Evolutionary conservation across 2,888 invertebrate species (phyloP), one percentile per base, ranked within the genome.

Genomic region (Ennomos erosarius): DNA sequence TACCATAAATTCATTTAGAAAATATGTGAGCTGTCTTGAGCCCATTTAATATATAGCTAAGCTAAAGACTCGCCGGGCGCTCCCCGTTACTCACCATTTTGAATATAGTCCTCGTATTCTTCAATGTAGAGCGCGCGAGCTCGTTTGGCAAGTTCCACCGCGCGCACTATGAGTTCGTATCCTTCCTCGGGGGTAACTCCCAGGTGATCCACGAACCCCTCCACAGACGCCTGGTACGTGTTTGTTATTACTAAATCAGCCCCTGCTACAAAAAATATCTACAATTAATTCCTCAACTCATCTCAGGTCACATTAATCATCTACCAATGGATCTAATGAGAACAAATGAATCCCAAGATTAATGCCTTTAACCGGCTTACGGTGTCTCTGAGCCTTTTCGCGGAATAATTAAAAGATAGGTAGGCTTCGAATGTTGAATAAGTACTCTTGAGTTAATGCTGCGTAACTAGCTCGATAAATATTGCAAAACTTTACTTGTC

Each of bases 221-320:
- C 94, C 56, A 96, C 91, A 53, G 96, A 96, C 6, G 97, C 96
- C 90, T 99, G 98, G 87, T 98, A 99, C 43, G 97, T 97, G 76
- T 97, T 96, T 39, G 98, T 98, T 78, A 96, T 94, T 72, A 99
- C 95, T 61, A 98, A 88, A 78, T 98, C 96, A 40, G 98, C 96
- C 13, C 98, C 98, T 78, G 97, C 97, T 95, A 90, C 71, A 86
- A 93, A 75, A n/a, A 70, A 61, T 53, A 59, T 43, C 55, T 55
- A 68, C 62, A 68, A 68, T 73, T 65, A 72, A 69, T 68, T 67
- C 44, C 38, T 53, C 44, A 46, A 51, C 60, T 59, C 59, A 11
- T 13, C 55, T 34, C 49, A 51, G 51, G 58, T 71, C 71, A 68
- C 76, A 81, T 79, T 76, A 74, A 82, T 82, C 78, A 80, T 71